A percentile compares a stretch with the other conserved stretches of the same genome.
These are phyloP conservation scores for Mycalesis mineus DNA, from an alignment of 2,888 invertebrate species.

Conservation along the genomic window DNA sequence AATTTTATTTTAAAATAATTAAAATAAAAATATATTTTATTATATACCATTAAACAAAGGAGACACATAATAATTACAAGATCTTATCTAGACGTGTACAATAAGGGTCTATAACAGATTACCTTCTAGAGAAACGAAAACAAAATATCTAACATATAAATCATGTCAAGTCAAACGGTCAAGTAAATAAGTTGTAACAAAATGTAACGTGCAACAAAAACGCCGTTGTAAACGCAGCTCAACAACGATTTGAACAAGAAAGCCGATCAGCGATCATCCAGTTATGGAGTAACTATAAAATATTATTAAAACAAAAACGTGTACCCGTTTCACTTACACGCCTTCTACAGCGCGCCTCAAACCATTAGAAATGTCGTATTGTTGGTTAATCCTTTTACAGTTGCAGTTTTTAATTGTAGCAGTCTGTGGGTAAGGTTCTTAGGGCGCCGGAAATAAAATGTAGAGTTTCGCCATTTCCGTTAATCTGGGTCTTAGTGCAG, in stretches of 20 bases:
- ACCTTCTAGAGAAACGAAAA: not conserved
- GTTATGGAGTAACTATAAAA: conserved; percentile 63
- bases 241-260: conserved; percentile 42
- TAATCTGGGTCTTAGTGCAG: not conserved
- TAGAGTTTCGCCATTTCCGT: conserved; percentile 1
- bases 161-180: too few relatives aligned
- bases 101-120: too few relatives aligned
- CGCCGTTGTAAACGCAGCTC: conserved; percentile 19
- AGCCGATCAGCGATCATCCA: conserved; percentile 53
- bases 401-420: conserved; percentile 25
- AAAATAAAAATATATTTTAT: too few relatives aligned
- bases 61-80: too few relatives aligned
- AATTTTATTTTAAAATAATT: too few relatives aligned
- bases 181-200: not conserved
- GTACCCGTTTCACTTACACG: conserved; percentile 58
- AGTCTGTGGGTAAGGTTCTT: conserved; percentile 9
- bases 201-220: conserved; percentile 12
- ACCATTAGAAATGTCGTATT: conserved; percentile 53
- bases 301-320: conserved; percentile 65
- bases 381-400: conserved; percentile 53
- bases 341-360: conserved; percentile 53
- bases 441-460: not conserved
- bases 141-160: not conserved
- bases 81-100: too few relatives aligned
- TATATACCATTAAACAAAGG: too few relatives aligned